Conservation (phyloP, 1,140 invertebrate species). For the Lethrus apterus region DNA sequence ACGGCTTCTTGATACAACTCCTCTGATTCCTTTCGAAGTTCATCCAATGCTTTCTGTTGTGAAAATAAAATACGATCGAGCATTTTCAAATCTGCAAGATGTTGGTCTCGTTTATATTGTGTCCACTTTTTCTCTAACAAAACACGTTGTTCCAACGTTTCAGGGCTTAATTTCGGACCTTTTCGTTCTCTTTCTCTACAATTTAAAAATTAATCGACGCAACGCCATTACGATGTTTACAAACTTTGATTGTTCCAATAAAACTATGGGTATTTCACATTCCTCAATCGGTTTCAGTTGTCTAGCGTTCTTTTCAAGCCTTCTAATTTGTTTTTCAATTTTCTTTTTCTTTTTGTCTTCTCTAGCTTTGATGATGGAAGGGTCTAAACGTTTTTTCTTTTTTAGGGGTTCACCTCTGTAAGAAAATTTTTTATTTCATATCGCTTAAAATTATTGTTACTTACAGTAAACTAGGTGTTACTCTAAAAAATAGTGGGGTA, state of each 20-base stretch:
- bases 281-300: constrained; percentile 80
- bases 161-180: constrained; percentile 38
- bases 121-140: constrained; percentile 66
- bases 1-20: constrained; percentile 77
- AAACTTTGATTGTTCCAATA: constrained; percentile 62
- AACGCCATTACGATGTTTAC: constrained; percentile 16
- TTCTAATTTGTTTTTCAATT: constrained; percentile 75
- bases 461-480: neutral
- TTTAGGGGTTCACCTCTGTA: constrained; percentile 74
- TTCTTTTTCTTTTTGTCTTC: constrained; percentile 73
- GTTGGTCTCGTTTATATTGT: constrained; percentile 56
- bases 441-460: neutral
- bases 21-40: constrained; percentile 68
- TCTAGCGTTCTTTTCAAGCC: constrained; percentile 64
- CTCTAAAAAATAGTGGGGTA: neutral
- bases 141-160: constrained; percentile 48
- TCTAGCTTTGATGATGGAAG: constrained; percentile 62
- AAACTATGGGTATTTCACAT: constrained; percentile 58
- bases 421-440: constrained; percentile 1
- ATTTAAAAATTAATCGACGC: constrained; percentile 18
- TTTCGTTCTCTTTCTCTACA: constrained; percentile 50
- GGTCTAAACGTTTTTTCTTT: constrained; percentile 82
- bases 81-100: constrained; percentile 54
- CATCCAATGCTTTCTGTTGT: constrained; percentile 69
- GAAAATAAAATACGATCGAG: constrained; percentile 59